Base-by-base conservation (phyloP, 2,797 vertebrate genomes). In the Halcyon badia region DNA sequence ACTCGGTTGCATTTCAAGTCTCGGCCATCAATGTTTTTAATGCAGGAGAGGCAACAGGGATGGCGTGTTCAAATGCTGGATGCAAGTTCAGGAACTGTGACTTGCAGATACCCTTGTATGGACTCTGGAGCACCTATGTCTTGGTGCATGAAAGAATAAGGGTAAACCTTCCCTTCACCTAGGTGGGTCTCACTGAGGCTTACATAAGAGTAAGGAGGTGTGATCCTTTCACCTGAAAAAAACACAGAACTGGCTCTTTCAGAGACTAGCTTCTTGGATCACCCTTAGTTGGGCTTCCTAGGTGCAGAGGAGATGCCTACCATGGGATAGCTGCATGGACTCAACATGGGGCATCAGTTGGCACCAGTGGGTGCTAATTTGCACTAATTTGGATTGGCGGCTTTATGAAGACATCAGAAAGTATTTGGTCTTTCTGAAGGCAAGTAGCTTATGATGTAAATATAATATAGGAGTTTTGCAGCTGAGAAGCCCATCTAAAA, bases 371-470 rank as follows among this genome's bases (percentile, higher is more conserved):
- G 51, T 69, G 61, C 33, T n/a, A n/a, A n/a, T n/a, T n/a, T n/a
- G n/a, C n/a, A n/a, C n/a, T n/a, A 8, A 70, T 25, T 4, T 2
- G 37, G 28, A 31, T 57, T 58, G 49, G 30, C 46, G 70, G 51
- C 48, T 66, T 84, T 82, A 54, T 62, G 70, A 54, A 54, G 22
- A 10, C 21, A 22, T 44, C 17, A 11, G 31, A 17, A 90, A 42
- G 7, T 42, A n/a, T 68, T 87, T 87, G 20, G 42, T 71, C 11
- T 4, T 8, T 9, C 25, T 48, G 62, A 88, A 87, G 70, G 66
- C 42, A 25, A 61, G 57, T n/a, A 68, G 48, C 30, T 82, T 88
- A 52, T 60, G 41, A 7, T 83, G 42, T 89, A 75, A 95, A 75
- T 83, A 48, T 18, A 61, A 89, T 78, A 33, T 5, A 24, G 3